These are phyloP conservation scores for Pangasius djambal DNA, from an alignment of 2,797 vertebrate genomes.

Conservation along the genomic window DNA sequence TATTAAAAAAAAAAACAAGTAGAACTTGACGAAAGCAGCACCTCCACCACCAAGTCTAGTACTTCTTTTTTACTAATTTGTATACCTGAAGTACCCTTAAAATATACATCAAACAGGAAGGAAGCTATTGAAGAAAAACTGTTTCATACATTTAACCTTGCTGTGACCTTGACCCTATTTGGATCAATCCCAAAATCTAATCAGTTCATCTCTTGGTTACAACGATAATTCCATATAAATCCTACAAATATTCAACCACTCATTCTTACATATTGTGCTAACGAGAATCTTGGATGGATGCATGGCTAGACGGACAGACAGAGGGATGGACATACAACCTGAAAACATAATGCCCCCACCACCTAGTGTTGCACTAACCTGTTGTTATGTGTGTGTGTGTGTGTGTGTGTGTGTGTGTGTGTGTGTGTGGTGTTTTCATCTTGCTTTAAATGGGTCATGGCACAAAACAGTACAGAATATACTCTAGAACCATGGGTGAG, in stretches of 20 bases:
- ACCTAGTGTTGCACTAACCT: not conserved
- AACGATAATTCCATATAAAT: not conserved
- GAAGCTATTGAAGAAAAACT: not conserved
- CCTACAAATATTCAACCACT: not conserved
- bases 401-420: no score
- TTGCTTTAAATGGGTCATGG: not conserved
- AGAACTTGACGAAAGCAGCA: not conserved
- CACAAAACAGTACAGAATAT: not conserved
- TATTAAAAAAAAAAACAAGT: not conserved
- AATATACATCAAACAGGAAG: not conserved
- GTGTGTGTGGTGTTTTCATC: not conserved
- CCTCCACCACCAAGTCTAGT: not conserved
- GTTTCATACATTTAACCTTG: not conserved
- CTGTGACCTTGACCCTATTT: not conserved
- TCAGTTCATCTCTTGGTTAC: not conserved
- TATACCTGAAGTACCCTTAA: not conserved
- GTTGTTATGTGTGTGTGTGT: not conserved
- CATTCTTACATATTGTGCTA: not conserved
- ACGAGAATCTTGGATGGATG: not conserved
- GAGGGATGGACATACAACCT: not conserved
- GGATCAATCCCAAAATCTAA: not conserved
- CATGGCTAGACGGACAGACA: not conserved
- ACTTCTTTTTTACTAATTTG: not conserved
- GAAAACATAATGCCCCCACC: not conserved
- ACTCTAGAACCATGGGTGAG: not conserved